A percentile compares a stretch with the other conserved stretches of the same genome.
Evolutionary conservation across 1,140 invertebrate genomes (phyloP).

Genomic region (Trichonephila inaurata): DNA sequence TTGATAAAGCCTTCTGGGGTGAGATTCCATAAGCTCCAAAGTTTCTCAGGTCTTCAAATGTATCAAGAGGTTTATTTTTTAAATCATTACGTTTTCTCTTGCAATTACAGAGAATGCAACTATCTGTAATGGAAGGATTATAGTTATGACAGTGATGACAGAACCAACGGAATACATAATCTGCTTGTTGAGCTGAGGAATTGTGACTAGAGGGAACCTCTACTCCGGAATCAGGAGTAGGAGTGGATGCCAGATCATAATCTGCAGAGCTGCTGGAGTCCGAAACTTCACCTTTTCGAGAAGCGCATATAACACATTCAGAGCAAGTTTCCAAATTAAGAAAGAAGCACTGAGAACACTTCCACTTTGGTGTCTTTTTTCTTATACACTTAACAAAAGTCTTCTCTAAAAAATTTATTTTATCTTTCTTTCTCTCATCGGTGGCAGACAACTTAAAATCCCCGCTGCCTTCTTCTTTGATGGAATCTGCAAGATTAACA

Average conservation of each 20-base stretch:
- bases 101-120: conserved; percentile 67
- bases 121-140: conserved; percentile 64
- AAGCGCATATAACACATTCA: conserved; percentile 78
- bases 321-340: conserved; percentile 78
- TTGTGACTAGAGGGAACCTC: conserved; percentile 64
- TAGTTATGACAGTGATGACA: conserved; percentile 75
- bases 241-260: conserved; percentile 52
- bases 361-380: conserved; percentile 78
- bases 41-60: conserved; percentile 64
- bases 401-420: conserved; percentile 77
- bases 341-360: conserved; percentile 77
- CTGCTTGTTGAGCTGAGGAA: conserved; percentile 47
- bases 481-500: conserved; percentile 71
- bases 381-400: conserved; percentile 78
- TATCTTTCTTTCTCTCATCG: conserved; percentile 68
- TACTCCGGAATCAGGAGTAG: conserved; percentile 70
- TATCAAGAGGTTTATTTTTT: conserved; percentile 39
- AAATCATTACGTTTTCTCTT: conserved; percentile 12
- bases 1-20: conserved; percentile 62
- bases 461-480: conserved; percentile 65
- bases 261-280: conserved; percentile 35
- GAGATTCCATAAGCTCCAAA: conserved; percentile 70
- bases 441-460: conserved; percentile 55
- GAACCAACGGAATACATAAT: conserved; percentile 71
- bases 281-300: conserved; percentile 42